These are phyloP conservation scores for Megaleporinus macrocephalus DNA, from an alignment of 2,113 vertebrate species.

Conservation along the genomic window DNA sequence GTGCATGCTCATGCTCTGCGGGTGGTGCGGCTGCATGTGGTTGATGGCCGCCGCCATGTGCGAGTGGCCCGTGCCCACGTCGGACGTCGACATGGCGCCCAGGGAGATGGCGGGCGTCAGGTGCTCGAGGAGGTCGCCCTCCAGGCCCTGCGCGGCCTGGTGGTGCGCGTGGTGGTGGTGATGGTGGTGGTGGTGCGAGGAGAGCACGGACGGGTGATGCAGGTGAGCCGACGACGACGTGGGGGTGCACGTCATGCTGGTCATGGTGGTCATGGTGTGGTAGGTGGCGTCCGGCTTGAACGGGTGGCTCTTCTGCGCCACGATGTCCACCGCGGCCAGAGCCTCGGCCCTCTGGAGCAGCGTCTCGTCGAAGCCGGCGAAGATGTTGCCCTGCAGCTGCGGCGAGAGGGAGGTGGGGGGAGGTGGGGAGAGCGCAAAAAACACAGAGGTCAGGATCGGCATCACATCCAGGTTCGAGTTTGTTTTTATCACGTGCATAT, in stretches of 20 bases:
- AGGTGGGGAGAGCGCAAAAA: constrained; percentile 36
- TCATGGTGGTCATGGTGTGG: constrained; percentile 96
- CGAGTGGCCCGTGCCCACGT: constrained; percentile 85
- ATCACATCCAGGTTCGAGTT: background rate
- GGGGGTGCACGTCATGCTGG: constrained; percentile 89
- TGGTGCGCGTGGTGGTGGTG: constrained; percentile 84
- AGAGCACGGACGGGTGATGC: constrained; percentile 90
- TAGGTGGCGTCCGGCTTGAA: constrained; percentile 95
- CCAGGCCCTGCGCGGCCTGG: constrained; percentile 85
- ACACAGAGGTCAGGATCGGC: background rate
- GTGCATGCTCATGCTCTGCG: constrained; percentile 87
- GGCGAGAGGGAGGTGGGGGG: constrained; percentile 24
- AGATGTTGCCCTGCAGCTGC: constrained; percentile 92
- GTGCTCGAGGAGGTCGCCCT: constrained; percentile 90
- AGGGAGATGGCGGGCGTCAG: constrained; percentile 83
- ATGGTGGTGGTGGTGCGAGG: constrained; percentile 86
- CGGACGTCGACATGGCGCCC: constrained; percentile 84
- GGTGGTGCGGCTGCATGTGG: constrained; percentile 83
- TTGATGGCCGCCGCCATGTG: constrained; percentile 88
- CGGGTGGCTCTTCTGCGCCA: constrained; percentile 89
- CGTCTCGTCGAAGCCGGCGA: constrained; percentile 91
- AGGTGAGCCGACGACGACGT: constrained; percentile 87
- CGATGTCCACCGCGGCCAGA: constrained; percentile 91
- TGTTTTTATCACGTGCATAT: background rate
- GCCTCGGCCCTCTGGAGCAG: constrained; percentile 90